phyloP scores from a whole-genome alignment of 2,888 invertebrate genomes.

The Cosmopolites sordidus region DNA sequence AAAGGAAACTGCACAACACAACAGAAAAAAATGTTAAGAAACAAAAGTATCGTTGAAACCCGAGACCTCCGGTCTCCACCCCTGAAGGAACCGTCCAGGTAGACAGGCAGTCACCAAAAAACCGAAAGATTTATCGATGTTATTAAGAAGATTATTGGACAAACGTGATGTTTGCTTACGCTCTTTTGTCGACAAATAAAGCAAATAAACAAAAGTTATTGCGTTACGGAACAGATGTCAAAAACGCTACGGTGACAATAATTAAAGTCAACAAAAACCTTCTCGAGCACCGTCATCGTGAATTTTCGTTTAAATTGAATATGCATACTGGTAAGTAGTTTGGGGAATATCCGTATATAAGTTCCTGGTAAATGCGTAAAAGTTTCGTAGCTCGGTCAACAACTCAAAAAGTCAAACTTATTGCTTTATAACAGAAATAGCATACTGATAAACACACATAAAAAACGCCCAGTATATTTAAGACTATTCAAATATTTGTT shows the following conservation, averaged over 20 bases:
- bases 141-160: constrained; percentile 16
- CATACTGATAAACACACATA: too few relatives aligned
- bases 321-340: not conserved
- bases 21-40: too few relatives aligned
- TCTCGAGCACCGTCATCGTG: not conserved
- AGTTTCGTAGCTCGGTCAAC: too few relatives aligned
- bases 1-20: too few relatives aligned
- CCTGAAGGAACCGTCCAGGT: constrained; percentile 12
- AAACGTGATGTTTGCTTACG: constrained; percentile 15
- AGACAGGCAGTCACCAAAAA: constrained; percentile 20
- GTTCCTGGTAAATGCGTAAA: too few relatives aligned
- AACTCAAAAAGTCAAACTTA: too few relatives aligned
- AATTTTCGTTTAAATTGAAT: not conserved
- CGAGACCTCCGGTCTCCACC: constrained; percentile 5
- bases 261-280: constrained; percentile 7
- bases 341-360: not conserved
- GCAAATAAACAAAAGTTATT: constrained; percentile 22
- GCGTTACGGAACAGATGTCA: constrained; percentile 12
- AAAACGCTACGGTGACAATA: constrained; percentile 10
- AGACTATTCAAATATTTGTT: too few relatives aligned
- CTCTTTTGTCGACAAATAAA: constrained; percentile 16
- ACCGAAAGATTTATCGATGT: constrained; percentile 17
- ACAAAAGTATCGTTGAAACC: not conserved
- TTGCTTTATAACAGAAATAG: too few relatives aligned
- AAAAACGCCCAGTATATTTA: too few relatives aligned